Evolutionary conservation across 2,888 invertebrate species (phyloP).

Genomic region (Dorcus hopei): DNA sequence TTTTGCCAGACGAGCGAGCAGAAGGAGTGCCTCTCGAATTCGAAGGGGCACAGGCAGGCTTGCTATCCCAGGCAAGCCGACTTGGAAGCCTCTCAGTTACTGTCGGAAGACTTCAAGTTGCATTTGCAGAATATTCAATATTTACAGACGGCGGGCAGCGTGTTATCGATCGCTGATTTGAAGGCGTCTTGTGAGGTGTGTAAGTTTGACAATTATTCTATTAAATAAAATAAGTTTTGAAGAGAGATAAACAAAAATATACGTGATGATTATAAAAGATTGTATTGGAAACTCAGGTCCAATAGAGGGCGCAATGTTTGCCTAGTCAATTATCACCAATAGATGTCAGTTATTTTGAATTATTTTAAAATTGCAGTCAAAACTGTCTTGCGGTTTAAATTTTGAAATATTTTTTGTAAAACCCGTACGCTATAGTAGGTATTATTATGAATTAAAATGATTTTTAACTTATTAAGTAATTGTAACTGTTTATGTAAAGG

Average conservation of each 20-base stretch:
- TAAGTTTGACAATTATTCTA: neutral
- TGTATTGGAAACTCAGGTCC: too few species aligned
- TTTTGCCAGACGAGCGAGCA: constrained; percentile 46
- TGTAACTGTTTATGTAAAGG: constrained; percentile 47
- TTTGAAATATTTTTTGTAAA: too few species aligned
- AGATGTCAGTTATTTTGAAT: too few species aligned
- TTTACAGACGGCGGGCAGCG: constrained; percentile 66
- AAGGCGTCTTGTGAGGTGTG: constrained; percentile 48
- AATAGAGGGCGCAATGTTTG: too few species aligned
- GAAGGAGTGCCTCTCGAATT: constrained; percentile 34
- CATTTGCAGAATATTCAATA: constrained; percentile 72
- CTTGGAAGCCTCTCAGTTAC: constrained; percentile 61
- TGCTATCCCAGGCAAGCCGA: constrained; percentile 47
- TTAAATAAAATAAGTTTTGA: too few species aligned
- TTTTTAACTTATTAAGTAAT: neutral
- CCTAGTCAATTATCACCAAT: too few species aligned
- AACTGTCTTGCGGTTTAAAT: too few species aligned
- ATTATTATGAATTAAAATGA: neutral
- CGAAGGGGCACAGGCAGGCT: constrained; percentile 39
- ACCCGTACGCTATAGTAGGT: too few species aligned
- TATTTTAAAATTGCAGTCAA: too few species aligned
- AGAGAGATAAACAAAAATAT: too few species aligned
- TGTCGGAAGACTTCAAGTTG: constrained; percentile 68
- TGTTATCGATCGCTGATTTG: constrained; percentile 60
- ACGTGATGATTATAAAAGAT: too few species aligned